A percentile compares a stretch with the other conserved stretches of the same genome.
Evolutionary conservation across 2,113 vertebrate species (phyloP).

Genomic region (Chionomys nivalis): DNA sequence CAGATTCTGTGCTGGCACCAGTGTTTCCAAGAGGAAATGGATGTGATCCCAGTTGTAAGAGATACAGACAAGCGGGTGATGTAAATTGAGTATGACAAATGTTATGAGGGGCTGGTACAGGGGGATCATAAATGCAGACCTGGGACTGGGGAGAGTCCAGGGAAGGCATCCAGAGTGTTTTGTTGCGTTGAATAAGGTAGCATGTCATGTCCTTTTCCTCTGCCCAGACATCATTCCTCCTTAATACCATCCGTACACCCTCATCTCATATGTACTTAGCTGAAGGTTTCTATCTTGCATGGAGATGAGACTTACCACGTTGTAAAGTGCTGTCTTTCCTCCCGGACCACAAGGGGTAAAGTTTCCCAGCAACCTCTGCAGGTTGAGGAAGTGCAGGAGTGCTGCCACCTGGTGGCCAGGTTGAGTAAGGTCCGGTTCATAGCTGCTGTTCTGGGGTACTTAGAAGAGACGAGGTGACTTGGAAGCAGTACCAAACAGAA

Average conservation of each 20-base stretch:
- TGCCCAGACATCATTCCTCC: neutral
- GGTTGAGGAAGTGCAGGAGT: neutral
- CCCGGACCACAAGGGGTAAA: neutral
- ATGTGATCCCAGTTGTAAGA: neutral
- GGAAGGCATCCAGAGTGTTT: neutral
- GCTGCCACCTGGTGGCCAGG: slow-evolving; percentile 54
- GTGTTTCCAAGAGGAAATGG: neutral
- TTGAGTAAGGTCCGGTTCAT: neutral
- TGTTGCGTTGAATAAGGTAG: neutral
- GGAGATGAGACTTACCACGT: neutral
- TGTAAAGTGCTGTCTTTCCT: neutral
- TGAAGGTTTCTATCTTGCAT: neutral
- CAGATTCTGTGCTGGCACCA: neutral
- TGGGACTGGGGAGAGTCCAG: neutral
- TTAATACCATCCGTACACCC: too few relatives aligned
- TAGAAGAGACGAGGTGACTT: neutral
- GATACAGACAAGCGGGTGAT: neutral
- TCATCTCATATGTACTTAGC: neutral
- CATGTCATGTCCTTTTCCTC: neutral
- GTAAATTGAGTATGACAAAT: neutral
- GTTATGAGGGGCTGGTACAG: neutral
- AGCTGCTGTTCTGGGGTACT: neutral
- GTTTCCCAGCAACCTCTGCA: neutral
- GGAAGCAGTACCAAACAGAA: neutral
- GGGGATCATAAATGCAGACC: neutral